These are phyloP conservation scores for Cacoxenus indagator DNA, from an alignment of 2,888 invertebrate genomes.

Conservation along the genomic window DNA sequence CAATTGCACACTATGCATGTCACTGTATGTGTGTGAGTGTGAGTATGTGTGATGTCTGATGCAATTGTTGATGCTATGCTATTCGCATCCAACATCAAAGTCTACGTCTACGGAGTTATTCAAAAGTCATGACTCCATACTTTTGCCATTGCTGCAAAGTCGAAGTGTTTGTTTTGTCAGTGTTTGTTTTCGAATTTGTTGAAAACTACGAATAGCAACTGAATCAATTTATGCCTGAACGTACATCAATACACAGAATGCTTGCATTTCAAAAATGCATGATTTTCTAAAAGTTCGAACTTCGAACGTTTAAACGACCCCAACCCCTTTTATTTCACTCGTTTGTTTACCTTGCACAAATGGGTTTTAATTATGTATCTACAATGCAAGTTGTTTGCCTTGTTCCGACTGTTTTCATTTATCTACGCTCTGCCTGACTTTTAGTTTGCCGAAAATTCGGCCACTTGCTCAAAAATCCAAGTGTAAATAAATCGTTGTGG, in stretches of 20 bases:
- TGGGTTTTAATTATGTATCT: conserved; percentile 22
- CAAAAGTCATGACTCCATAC: neutral
- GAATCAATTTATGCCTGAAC: conserved; percentile 60
- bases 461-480: conserved; percentile 63
- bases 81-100: neutral
- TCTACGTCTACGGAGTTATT: neutral
- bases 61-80: too few relatives aligned
- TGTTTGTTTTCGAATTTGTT: neutral
- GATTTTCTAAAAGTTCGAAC: neutral
- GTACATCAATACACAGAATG: conserved; percentile 59
- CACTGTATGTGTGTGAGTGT: too few relatives aligned
- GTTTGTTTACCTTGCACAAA: conserved; percentile 12
- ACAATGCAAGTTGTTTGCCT: conserved; percentile 30
- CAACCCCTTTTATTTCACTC: neutral
- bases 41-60: too few relatives aligned
- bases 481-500: conserved; percentile 56
- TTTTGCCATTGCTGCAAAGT: neutral
- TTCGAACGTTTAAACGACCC: neutral
- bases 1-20: neutral
- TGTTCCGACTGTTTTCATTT: conserved; percentile 32
- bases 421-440: conserved; percentile 13
- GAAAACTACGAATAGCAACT: conserved; percentile 61
- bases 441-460: conserved; percentile 53
- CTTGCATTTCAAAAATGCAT: conserved; percentile 52
- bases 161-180: neutral